Percentiles rank a stretch among this genome's conserved stretches.
Evolutionary conservation across 1,140 invertebrate species (phyloP).

Genomic region (Drosophila eugracilis): DNA sequence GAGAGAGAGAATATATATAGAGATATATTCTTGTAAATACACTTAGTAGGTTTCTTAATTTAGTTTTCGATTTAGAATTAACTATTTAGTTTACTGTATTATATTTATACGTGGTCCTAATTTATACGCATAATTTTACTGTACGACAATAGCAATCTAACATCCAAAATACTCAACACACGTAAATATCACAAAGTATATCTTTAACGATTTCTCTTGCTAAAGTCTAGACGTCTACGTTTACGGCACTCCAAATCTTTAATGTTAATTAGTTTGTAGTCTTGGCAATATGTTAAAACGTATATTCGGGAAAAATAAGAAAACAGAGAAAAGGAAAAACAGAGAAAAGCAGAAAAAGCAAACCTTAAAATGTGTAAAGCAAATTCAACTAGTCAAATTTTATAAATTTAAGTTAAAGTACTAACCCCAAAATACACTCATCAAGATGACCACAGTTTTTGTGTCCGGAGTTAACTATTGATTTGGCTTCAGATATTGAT

Average conservation of each 20-base stretch:
- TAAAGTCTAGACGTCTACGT: conserved; percentile 53
- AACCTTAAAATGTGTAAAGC: conserved; percentile 79
- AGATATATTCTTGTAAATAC: conserved; percentile 77
- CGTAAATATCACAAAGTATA: conserved; percentile 78
- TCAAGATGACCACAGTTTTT: conserved; percentile 19
- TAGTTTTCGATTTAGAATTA: conserved; percentile 48
- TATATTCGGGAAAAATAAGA: conserved; percentile 38
- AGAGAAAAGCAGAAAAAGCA: conserved; percentile 47
- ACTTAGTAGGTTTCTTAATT: conserved; percentile 62
- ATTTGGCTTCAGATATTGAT: conserved; percentile 8
- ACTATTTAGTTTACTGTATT: conserved; percentile 67
- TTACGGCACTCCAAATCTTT: conserved; percentile 55
- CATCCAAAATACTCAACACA: conserved; percentile 81
- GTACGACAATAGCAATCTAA: conserved; percentile 74
- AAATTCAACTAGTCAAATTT: conserved; percentile 84
- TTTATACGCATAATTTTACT: conserved; percentile 58
- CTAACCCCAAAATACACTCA: conserved; percentile 73
- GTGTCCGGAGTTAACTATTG: not conserved
- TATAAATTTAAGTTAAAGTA: conserved; percentile 78
- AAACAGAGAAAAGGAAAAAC: conserved; percentile 47
- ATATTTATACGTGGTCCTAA: conserved; percentile 74
- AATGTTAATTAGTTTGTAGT: conserved; percentile 81
- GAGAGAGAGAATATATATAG: too few species aligned
- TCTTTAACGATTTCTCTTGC: conserved; percentile 50
- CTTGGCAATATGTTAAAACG: conserved; percentile 52